Conservation (phyloP, 1,140 invertebrate genomes). For the Whitmania pigra region DNA sequence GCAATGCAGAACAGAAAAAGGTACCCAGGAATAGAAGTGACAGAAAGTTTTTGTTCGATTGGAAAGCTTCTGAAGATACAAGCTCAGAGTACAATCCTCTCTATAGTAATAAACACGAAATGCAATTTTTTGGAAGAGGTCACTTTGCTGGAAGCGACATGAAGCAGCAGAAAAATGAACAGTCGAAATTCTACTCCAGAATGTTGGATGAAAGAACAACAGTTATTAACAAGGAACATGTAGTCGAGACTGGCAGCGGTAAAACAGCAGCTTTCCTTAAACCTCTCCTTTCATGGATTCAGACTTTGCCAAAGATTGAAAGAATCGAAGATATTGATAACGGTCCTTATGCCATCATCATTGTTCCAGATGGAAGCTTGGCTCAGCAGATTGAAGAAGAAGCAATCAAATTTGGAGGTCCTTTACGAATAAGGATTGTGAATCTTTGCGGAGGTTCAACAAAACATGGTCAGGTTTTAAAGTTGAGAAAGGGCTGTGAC, state of each 20-base stretch:
- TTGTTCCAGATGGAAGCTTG: constrained; percentile 95
- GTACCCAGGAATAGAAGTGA: constrained; percentile 79
- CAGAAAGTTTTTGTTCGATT: constrained; percentile 98
- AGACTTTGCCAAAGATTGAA: constrained; percentile 87
- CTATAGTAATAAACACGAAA: constrained; percentile 86
- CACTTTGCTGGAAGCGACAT: constrained; percentile 91
- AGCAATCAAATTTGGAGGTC: constrained; percentile 89
- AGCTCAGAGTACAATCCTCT: constrained; percentile 94
- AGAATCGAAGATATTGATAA: constrained; percentile 64
- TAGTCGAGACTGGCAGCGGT: constrained; percentile 94
- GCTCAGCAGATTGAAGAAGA: constrained; percentile 99
- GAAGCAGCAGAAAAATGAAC: constrained; percentile 82
- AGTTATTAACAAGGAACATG: constrained; percentile 86
- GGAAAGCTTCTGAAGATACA: constrained; percentile 97
- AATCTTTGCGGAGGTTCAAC: constrained; percentile 95
- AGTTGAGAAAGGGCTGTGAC: constrained; percentile 89
- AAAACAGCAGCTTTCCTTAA: constrained; percentile 97
- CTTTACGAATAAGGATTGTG: constrained; percentile 85
- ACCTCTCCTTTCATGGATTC: constrained; percentile 93
- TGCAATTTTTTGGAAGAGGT: constrained; percentile 93
- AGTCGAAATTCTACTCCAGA: constrained; percentile 95
- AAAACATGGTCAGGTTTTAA: constrained; percentile 94
- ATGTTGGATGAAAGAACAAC: constrained; percentile 84
- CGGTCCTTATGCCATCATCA: constrained; percentile 97
- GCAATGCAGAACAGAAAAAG: constrained; percentile 82